Evolutionary conservation across 1,140 invertebrate species (phyloP).

Genomic region (Drosophila gunungcola): DNA sequence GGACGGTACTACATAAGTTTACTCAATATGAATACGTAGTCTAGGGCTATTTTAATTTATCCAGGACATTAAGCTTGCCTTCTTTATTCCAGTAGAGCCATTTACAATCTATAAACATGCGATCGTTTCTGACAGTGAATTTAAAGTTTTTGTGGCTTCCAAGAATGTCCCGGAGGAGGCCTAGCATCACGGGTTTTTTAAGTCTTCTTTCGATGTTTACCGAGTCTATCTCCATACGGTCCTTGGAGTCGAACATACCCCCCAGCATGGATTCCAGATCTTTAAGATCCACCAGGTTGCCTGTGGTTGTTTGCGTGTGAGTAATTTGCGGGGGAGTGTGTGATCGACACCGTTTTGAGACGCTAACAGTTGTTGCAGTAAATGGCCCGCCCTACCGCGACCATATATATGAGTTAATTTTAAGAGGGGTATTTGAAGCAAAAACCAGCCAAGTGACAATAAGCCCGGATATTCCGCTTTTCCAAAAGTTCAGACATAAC

Average conservation of each 20-base stretch:
- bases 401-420: too few relatives aligned
- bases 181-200: neutral
- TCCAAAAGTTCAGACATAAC: constrained; percentile 1
- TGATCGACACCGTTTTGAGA: neutral
- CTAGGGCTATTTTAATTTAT: neutral
- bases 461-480: neutral
- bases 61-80: neutral
- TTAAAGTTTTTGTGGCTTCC: neutral
- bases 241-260: neutral
- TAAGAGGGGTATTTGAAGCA: too few relatives aligned
- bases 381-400: too few relatives aligned
- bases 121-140: neutral
- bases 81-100: neutral
- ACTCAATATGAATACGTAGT: too few relatives aligned
- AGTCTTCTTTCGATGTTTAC: neutral
- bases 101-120: neutral
- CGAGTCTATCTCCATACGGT: too few relatives aligned
- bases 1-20: too few relatives aligned
- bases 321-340: neutral
- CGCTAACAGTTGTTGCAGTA: neutral
- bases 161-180: neutral
- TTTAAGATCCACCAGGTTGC: neutral
- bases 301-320: neutral
- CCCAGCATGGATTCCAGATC: neutral
- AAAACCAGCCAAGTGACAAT: neutral